These are phyloP conservation scores for Numenius phaeopus DNA, from an alignment of 2,797 vertebrate genomes.

Conservation along the genomic window DNA sequence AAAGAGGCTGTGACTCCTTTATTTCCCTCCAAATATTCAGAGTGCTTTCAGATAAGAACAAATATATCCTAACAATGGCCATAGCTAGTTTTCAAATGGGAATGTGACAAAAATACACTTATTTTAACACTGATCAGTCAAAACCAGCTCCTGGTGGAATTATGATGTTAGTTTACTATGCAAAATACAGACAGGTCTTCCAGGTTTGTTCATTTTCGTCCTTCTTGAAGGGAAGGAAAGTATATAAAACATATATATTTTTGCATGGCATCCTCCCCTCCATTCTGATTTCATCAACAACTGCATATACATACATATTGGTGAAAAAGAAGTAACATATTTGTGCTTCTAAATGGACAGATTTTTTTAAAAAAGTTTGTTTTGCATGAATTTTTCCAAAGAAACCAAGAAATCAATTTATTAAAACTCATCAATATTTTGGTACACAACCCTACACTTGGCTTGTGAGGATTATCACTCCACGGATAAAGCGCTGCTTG, in stretches of 20 bases:
- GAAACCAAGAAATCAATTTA: background rate
- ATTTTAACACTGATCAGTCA: background rate
- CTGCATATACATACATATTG: background rate
- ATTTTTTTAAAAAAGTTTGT: background rate
- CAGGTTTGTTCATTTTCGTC: background rate
- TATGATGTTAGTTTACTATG: background rate
- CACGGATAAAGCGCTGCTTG: background rate
- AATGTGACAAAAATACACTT: background rate
- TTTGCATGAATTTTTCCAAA: background rate
- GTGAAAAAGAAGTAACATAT: background rate
- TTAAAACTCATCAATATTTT: background rate
- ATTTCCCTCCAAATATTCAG: background rate
- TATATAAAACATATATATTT: background rate
- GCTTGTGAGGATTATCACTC: background rate
- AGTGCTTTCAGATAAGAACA: background rate
- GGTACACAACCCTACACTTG: background rate
- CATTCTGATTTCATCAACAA: background rate
- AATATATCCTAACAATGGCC: background rate
- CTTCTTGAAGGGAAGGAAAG: background rate
- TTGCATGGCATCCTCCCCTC: background rate
- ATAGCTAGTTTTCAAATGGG: background rate
- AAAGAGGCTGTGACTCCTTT: background rate
- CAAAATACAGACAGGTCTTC: background rate
- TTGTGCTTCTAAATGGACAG: background rate
- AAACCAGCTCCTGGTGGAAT: background rate